Base-by-base conservation (phyloP, 2,797 vertebrate species). In the Anabacerthia variegaticeps region DNA sequence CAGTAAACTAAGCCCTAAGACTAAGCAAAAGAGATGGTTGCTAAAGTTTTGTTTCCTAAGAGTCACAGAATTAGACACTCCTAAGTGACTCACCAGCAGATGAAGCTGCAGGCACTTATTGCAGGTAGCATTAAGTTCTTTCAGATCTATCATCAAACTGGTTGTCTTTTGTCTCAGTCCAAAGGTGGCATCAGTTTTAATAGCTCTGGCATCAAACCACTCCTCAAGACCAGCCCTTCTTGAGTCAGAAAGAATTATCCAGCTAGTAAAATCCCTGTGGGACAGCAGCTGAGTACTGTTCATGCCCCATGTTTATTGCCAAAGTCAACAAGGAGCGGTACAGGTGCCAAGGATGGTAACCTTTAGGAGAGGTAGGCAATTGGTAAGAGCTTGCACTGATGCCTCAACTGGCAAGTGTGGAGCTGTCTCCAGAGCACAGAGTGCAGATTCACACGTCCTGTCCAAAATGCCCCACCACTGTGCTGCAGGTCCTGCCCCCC, bases 121-220 rank as follows among this genome's bases (percentile, higher is more conserved):
- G 77, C 59, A 85, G 52, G 56, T n/a, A 96, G 46, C 30, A 37
- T 51, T 59, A 85, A 72, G 36, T 68, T 87, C 46, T 51, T 82
- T 88, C 59, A 69, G 22, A 82, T 80, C 56, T 58, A 80, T 56
- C 58, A 49, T 72, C 62, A 68, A 78, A 88, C 27, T 15, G 16
- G 17, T 73, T 59, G 34, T 41, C 49, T 93, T 96, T 92, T 16
- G 69, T 92, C 91, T 91, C 62, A 58, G 49, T 83, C 32, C 87
- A 96, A 94, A 80, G 34, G 65, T 22, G 87, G 81, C 81, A 95
- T 71, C 72, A 92, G n/a, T 88, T 89, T 96, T 89, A 96, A 94
- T 61, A 87, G 54, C 61, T 81, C 27, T 65, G 32, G 36, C 73
- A 87, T 72, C 56, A 86, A 92, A 72, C 10, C 49, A 62, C 61